A percentile compares a stretch with the other conserved stretches of the same genome.
Conservation (phyloP, 2,113 vertebrate species). For the Eolophus roseicapilla region DNA sequence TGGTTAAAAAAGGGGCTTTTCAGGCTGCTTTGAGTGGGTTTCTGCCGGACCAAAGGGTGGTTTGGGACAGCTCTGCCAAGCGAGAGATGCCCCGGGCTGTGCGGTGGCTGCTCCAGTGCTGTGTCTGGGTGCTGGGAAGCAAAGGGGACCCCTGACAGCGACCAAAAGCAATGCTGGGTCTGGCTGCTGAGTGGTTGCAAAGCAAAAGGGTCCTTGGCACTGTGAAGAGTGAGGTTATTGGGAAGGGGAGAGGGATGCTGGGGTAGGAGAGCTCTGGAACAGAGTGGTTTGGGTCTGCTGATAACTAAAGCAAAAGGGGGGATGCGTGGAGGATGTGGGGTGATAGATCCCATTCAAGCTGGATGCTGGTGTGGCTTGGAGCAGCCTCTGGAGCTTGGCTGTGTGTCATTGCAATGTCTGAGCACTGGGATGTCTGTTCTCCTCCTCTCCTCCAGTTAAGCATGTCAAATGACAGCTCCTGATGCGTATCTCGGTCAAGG, state of each 20-base stretch:
- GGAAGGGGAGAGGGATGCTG: background rate
- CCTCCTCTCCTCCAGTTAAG: background rate
- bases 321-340: background rate
- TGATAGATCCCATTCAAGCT: background rate
- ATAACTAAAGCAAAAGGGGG: background rate
- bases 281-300: background rate
- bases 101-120: background rate
- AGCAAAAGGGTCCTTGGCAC: background rate
- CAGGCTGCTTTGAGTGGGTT: background rate
- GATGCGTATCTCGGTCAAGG: background rate
- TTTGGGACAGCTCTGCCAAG: background rate
- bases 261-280: background rate
- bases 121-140: background rate
- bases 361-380: background rate
- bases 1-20: background rate
- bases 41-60: background rate
- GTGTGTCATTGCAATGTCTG: background rate
- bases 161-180: background rate
- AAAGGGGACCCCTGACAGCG: rapidly evolving
- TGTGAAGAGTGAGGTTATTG: rapidly evolving
- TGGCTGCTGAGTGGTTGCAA: background rate
- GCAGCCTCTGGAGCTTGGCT: background rate
- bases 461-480: rapidly evolving
- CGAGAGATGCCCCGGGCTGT: background rate
- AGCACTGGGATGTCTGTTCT: background rate